Percentiles rank a stretch among this genome's conserved stretches.
Evolutionary conservation across 2,113 vertebrate species (phyloP).

Genomic region (Talpa occidentalis): DNA sequence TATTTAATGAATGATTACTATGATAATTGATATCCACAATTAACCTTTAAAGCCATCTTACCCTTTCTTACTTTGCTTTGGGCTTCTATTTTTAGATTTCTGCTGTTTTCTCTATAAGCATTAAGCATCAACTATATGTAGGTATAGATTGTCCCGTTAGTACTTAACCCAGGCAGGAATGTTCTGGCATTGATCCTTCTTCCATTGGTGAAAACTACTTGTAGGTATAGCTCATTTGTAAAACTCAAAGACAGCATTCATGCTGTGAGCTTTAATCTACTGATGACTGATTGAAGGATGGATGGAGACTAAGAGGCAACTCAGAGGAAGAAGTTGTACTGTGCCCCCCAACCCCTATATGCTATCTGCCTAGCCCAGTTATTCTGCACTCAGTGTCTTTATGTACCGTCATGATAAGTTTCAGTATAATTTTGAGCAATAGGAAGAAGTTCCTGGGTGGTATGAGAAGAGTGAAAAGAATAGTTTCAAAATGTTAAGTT

Average conservation of each 20-base stretch:
- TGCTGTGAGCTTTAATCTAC: background rate
- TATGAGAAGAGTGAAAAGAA: background rate
- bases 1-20: background rate
- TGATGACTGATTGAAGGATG: background rate
- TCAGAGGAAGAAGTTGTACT: background rate
- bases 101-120: background rate
- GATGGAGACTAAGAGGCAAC: background rate
- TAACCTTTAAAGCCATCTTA: background rate
- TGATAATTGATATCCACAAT: background rate
- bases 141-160: background rate
- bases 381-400: background rate
- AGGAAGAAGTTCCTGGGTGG: background rate
- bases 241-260: background rate
- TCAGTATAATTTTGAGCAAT: background rate
- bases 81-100: conserved; percentile 1
- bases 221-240: background rate
- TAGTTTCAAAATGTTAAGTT: background rate
- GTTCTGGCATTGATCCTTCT: conserved; percentile 6
- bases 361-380: background rate
- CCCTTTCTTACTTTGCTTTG: background rate
- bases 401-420: background rate
- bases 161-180: background rate
- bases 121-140: background rate
- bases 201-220: background rate
- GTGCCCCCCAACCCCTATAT: fast-evolving